Evolutionary conservation across 2,797 vertebrate species (phyloP).

Genomic region (Scolopax bukidnonensis): DNA sequence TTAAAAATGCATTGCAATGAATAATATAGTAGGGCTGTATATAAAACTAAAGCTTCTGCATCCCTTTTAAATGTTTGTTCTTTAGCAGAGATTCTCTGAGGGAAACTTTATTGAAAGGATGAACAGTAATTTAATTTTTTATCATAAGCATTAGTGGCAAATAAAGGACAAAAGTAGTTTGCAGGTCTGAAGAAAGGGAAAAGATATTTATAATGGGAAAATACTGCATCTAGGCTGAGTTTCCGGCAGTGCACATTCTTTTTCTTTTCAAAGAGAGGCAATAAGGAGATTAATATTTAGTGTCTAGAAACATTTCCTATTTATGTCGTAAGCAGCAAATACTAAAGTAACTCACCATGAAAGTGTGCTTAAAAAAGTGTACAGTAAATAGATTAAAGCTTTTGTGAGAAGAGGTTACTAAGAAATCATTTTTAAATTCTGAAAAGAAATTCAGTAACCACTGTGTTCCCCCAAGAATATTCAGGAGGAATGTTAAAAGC

Average conservation of each 20-base stretch:
- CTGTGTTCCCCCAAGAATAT: background rate
- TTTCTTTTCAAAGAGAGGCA: slow-evolving; percentile 71
- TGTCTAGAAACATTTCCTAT: slow-evolving; percentile 59
- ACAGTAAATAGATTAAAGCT: slow-evolving; percentile 19
- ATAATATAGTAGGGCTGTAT: slow-evolving; percentile 82
- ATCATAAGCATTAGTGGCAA: slow-evolving; percentile 81
- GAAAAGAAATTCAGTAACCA: slow-evolving; percentile 34
- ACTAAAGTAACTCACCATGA: slow-evolving; percentile 45
- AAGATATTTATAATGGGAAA: slow-evolving; percentile 78
- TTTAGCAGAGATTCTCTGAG: slow-evolving; percentile 77
- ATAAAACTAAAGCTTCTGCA: slow-evolving; percentile 78
- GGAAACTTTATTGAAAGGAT: slow-evolving; percentile 79
- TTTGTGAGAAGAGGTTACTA: background rate
- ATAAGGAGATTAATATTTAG: slow-evolving; percentile 77
- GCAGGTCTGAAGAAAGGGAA: slow-evolving; percentile 72
- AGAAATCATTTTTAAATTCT: slow-evolving; percentile 32
- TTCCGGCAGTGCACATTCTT: slow-evolving; percentile 62
- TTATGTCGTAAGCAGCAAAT: slow-evolving; percentile 61
- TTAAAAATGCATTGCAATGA: slow-evolving; percentile 85
- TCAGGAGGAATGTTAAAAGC: background rate
- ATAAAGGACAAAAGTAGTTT: slow-evolving; percentile 81
- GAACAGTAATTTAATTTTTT: slow-evolving; percentile 87
- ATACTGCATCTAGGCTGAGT: slow-evolving; percentile 61
- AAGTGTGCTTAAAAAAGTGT: slow-evolving; percentile 15
- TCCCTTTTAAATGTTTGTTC: slow-evolving; percentile 83